Conservation (phyloP, 92 coral and sea anemone species). For the Epizoanthus rinbou region DNA sequence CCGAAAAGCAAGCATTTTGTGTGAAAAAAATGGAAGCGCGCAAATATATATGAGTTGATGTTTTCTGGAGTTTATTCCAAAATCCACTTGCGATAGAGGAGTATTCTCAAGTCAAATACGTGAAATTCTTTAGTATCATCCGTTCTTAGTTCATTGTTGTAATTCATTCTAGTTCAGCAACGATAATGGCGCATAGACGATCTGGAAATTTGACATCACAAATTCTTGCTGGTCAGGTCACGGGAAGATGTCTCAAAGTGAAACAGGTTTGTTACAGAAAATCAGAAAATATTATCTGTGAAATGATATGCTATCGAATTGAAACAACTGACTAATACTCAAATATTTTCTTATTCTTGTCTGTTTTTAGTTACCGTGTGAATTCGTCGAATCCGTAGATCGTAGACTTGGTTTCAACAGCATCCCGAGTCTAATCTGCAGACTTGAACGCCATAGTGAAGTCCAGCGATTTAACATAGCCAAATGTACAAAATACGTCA, state of each 20-base stretch:
- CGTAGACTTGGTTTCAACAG: constrained; percentile 75
- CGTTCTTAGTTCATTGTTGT: not conserved
- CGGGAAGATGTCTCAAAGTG: constrained; percentile 69
- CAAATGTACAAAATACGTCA: constrained; percentile 55
- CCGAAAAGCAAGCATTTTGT: not conserved
- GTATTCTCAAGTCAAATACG: not conserved
- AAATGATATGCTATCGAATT: not conserved
- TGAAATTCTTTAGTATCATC: not conserved
- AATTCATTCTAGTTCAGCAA: constrained; percentile 3
- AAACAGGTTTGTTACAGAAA: constrained; percentile 63
- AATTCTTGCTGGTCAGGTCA: constrained; percentile 61
- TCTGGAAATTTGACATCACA: constrained; percentile 58
- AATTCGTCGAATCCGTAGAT: constrained; percentile 79
- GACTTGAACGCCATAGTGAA: constrained; percentile 67
- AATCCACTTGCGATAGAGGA: constrained; percentile 18
- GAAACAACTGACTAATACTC: not conserved
- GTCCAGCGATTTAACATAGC: constrained; percentile 68
- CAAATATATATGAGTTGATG: constrained; percentile 45
- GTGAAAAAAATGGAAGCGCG: constrained; percentile 36
- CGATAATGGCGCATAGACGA: constrained; percentile 64
- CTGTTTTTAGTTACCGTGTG: constrained; percentile 67
- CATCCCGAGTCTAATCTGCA: constrained; percentile 72
- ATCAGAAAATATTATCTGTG: not conserved
- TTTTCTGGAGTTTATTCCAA: constrained; percentile 24
- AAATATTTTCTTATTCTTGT: not conserved